Percentiles rank a stretch among this genome's conserved stretches.
These are phyloP conservation scores for Nematostella vectensis DNA, from an alignment of 92 coral and sea anemone genomes.

Conservation along the genomic window DNA sequence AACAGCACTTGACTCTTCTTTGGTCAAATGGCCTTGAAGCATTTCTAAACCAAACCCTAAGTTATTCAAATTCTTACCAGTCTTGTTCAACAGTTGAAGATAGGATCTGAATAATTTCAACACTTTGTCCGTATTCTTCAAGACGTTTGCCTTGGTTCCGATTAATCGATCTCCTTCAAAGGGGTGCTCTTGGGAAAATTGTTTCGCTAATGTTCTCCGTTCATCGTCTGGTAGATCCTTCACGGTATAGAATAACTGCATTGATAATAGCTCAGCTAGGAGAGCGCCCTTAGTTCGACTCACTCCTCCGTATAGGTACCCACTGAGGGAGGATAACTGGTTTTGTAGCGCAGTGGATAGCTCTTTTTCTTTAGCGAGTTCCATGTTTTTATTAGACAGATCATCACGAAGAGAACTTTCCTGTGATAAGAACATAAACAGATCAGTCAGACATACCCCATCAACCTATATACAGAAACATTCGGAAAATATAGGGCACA, in stretches of 20 bases:
- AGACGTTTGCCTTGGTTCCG: conserved; percentile 36
- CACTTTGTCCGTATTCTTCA: conserved; percentile 59
- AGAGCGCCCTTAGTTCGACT: conserved; percentile 53
- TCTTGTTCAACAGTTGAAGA: conserved; percentile 35
- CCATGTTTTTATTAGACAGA: conserved; percentile 49
- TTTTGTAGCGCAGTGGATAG: conserved; percentile 24
- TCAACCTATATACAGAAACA: not conserved
- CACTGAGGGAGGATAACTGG: conserved; percentile 33
- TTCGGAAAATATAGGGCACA: too few relatives aligned
- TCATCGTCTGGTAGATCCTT: conserved; percentile 31
- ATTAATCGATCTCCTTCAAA: conserved; percentile 8
- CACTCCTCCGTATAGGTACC: conserved; percentile 33
- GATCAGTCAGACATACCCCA: not conserved
- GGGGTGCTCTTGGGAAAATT: conserved; percentile 1
- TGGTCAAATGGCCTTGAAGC: conserved; percentile 6
- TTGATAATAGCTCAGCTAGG: conserved; percentile 69
- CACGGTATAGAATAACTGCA: conserved; percentile 79
- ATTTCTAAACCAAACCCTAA: conserved; percentile 2
- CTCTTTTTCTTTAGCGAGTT: conserved; percentile 54
- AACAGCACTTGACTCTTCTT: not conserved
- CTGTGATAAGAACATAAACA: not conserved
- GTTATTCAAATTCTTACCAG: conserved; percentile 15
- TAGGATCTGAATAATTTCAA: conserved; percentile 61
- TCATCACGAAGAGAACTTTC: conserved; percentile 28
- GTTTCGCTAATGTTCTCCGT: conserved; percentile 12